A percentile compares a stretch with the other conserved stretches of the same genome.
Evolutionary conservation across 2,113 vertebrate genomes (phyloP).

Genomic region (Patagioenas fasciata): DNA sequence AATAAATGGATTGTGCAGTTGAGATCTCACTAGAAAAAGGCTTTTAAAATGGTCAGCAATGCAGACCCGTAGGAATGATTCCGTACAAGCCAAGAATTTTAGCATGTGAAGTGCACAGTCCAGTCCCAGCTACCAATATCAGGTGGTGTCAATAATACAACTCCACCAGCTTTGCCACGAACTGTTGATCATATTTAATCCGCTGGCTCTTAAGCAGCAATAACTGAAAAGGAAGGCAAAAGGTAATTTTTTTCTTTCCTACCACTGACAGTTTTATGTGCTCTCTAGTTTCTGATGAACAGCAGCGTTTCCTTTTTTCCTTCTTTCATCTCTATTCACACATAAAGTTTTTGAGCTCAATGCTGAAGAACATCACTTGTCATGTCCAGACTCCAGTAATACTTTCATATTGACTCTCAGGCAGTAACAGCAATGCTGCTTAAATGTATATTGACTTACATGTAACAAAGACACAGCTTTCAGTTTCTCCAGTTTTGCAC

Average conservation of each 20-base stretch:
- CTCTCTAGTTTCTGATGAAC: conserved; percentile 20
- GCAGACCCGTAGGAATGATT: neutral
- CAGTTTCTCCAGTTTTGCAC: neutral
- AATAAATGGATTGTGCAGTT: neutral
- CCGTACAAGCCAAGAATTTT: neutral
- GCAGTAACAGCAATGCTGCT: neutral
- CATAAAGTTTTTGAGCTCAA: neutral
- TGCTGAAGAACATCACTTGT: conserved; percentile 44
- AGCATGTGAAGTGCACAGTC: accelerated
- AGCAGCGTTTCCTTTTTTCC: conserved; percentile 6
- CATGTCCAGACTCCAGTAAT: neutral
- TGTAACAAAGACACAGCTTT: neutral
- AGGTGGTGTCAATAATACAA: neutral
- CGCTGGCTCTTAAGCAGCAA: neutral
- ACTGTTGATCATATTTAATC: neutral
- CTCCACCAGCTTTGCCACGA: neutral
- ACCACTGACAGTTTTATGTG: conserved; percentile 26
- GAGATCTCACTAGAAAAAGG: neutral
- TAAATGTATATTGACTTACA: conserved; percentile 28
- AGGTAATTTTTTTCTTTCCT: conserved; percentile 6
- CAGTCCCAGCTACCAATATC: neutral
- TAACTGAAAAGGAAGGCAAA: conserved; percentile 29
- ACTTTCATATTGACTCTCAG: conserved; percentile 4
- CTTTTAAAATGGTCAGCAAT: neutral
- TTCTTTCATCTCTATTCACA: conserved; percentile 47